phyloP scores from a whole-genome alignment of 2,888 invertebrate species.

The Rhingia campestris region DNA sequence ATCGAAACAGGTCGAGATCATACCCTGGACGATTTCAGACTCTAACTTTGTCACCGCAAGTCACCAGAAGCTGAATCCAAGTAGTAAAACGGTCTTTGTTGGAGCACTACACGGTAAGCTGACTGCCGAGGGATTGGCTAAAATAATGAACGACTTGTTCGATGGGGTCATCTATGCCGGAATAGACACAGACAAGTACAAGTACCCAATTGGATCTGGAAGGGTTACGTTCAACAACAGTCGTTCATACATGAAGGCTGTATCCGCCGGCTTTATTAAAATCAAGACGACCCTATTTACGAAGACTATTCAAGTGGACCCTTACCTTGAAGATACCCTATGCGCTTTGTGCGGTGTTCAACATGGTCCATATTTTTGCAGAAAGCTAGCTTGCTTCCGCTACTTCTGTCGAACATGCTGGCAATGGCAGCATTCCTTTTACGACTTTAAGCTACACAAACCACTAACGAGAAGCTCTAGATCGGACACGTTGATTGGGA shows the following conservation, averaged over 20 bases:
- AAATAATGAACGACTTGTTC: conserved; percentile 98
- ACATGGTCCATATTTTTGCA: conserved; percentile 98
- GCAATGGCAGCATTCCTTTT: conserved; percentile 92
- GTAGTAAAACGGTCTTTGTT: conserved; percentile 98
- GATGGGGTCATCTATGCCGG: conserved; percentile 97
- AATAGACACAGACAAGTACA: conserved; percentile 97
- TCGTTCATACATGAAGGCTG: conserved; percentile 96
- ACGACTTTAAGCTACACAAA: conserved; percentile 87
- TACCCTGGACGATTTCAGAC: conserved; percentile 97
- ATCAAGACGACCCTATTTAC: conserved; percentile 96
- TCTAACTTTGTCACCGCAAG: conserved; percentile 92
- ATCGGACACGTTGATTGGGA: conserved; percentile 82
- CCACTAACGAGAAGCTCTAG: conserved; percentile 92
- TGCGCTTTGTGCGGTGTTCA: conserved; percentile 95
- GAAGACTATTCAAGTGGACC: conserved; percentile 98
- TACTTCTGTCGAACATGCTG: conserved; percentile 98
- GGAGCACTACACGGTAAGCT: conserved; percentile 97
- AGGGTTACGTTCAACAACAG: conserved; percentile 97
- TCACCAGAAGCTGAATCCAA: conserved; percentile 92
- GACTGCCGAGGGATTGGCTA: conserved; percentile 95
- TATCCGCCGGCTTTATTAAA: conserved; percentile 96
- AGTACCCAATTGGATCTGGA: conserved; percentile 99
- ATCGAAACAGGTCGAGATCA: conserved; percentile 97
- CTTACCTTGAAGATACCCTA: conserved; percentile 97
- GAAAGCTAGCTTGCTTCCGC: conserved; percentile 93